These are phyloP conservation scores for Alitta virens DNA, from an alignment of 2,888 invertebrate genomes.

Conservation along the genomic window DNA sequence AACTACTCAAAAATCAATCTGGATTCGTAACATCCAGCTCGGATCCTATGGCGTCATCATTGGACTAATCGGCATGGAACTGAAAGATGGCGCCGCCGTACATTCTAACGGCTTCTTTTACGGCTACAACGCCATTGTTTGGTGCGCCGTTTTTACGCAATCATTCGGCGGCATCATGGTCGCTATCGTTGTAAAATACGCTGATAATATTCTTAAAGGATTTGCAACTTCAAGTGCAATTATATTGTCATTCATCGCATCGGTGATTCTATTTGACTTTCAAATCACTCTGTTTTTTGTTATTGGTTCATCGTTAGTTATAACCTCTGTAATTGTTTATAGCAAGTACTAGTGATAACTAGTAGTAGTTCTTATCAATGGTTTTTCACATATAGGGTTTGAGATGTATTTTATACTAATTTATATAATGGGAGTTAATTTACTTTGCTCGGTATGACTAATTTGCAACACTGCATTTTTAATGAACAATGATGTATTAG, in stretches of 20 bases:
- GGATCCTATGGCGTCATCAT: conserved; percentile 88
- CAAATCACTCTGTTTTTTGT: conserved; percentile 82
- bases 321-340: conserved; percentile 91
- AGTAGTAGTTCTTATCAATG: no score
- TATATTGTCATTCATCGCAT: conserved; percentile 87
- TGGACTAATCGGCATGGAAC: conserved; percentile 76
- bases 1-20: conserved; percentile 70
- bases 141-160: conserved; percentile 75
- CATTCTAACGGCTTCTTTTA: conserved; percentile 69
- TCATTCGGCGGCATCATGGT: conserved; percentile 96
- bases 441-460: no score
- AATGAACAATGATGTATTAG: no score
- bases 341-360: conserved; percentile 21
- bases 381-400: no score
- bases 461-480: no score
- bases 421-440: no score
- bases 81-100: conserved; percentile 41
- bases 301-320: conserved; percentile 85
- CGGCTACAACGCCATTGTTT: conserved; percentile 66
- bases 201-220: conserved; percentile 95
- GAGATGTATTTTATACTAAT: no score
- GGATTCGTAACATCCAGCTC: conserved; percentile 97
- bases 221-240: conserved; percentile 91
- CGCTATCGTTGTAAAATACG: conserved; percentile 96
- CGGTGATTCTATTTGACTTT: conserved; percentile 88